A percentile compares a stretch with the other conserved stretches of the same genome.
These are phyloP conservation scores for Xylota segnis DNA, from an alignment of 2,888 invertebrate species.

Conservation along the genomic window DNA sequence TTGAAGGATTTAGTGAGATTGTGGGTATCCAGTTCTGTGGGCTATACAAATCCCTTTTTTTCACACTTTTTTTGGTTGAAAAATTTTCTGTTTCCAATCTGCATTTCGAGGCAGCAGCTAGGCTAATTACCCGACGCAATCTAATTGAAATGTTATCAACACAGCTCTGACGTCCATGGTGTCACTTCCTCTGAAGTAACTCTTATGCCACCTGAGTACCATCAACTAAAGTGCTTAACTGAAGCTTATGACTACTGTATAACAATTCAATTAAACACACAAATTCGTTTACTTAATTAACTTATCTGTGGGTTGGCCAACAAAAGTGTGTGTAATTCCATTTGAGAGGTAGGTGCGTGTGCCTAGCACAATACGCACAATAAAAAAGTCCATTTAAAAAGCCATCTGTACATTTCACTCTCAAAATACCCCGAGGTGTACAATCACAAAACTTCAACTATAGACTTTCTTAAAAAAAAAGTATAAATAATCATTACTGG, in stretches of 20 bases:
- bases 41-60: too few relatives aligned
- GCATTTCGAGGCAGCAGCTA: too few relatives aligned
- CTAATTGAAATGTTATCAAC: too few relatives aligned
- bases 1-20: too few relatives aligned
- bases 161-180: too few relatives aligned
- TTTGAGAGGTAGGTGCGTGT: conserved; percentile 58
- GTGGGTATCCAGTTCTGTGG: too few relatives aligned
- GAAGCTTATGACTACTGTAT: not conserved
- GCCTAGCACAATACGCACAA: conserved; percentile 10
- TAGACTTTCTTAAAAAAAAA: conserved; percentile 56
- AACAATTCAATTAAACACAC: conserved; percentile 13
- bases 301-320: conserved; percentile 30
- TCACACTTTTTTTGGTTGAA: too few relatives aligned
- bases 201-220: not conserved
- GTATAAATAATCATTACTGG: conserved; percentile 17
- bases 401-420: conserved; percentile 38
- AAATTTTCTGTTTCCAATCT: too few relatives aligned
- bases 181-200: not conserved
- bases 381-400: conserved; percentile 27
- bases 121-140: too few relatives aligned
- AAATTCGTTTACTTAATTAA: conserved; percentile 21
- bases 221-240: conserved; percentile 6
- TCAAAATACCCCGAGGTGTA: conserved; percentile 38
- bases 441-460: conserved; percentile 36
- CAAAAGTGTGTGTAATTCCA: conserved; percentile 30